A percentile compares a stretch with the other conserved stretches of the same genome.
Conservation (phyloP, 2,113 vertebrate species). For the Xenus cinereus region DNA sequence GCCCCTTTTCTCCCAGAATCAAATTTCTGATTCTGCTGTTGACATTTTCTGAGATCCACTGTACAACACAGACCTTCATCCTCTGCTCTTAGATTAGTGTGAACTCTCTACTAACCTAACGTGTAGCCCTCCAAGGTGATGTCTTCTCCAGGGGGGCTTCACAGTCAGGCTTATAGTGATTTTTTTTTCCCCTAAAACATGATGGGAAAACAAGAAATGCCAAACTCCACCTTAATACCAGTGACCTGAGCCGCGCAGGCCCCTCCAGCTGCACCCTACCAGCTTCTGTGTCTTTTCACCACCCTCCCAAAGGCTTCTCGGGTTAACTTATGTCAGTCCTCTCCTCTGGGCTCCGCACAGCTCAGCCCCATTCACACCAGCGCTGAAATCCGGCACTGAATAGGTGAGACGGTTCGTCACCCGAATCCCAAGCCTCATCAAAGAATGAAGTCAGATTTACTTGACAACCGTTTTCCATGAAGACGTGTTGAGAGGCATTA, state of each 20-base stretch:
- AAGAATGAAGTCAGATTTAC: not conserved
- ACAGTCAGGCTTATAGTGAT: not conserved
- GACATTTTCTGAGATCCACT: not conserved
- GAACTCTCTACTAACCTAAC: accelerated
- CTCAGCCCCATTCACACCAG: not conserved
- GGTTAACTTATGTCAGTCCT: accelerated
- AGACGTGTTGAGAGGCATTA: not conserved
- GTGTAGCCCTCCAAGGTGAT: not conserved
- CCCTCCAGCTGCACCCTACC: not conserved
- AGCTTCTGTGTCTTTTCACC: not conserved
- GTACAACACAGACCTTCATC: not conserved
- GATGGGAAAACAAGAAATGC: not conserved
- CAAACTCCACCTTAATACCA: not conserved
- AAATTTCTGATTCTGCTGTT: not conserved
- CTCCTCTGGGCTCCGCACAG: not conserved
- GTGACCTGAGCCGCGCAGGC: not conserved
- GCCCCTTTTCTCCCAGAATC: not conserved
- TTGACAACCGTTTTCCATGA: not conserved
- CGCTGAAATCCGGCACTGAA: accelerated
- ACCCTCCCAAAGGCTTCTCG: not conserved
- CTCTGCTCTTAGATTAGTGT: not conserved
- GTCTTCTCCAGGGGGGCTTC: not conserved
- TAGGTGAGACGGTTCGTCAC: not conserved
- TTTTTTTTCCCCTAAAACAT: not conserved
- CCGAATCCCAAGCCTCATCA: not conserved